Percentiles rank a stretch among this genome's conserved stretches.
Evolutionary conservation across 2,113 vertebrate species (phyloP).

Genomic region (Ceyx cyanopectus): DNA sequence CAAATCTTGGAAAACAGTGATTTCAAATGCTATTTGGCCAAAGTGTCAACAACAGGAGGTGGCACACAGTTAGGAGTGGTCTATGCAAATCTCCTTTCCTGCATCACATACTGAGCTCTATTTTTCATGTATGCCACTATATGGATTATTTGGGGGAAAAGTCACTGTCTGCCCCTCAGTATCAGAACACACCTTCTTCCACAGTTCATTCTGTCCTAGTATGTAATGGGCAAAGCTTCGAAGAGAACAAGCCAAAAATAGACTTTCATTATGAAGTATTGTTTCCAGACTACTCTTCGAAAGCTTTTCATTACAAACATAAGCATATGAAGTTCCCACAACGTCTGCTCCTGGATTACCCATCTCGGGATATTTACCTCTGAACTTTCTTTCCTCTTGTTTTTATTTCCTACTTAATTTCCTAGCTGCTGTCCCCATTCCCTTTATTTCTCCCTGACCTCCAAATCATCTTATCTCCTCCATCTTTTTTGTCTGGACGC

Average conservation of each 20-base stretch:
- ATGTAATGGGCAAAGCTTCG: neutral
- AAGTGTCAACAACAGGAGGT: neutral
- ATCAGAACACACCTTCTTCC: neutral
- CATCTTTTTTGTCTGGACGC: neutral
- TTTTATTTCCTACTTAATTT: slow-evolving; percentile 28
- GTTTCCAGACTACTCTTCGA: slow-evolving; percentile 7
- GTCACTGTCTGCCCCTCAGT: neutral
- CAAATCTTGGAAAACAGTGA: neutral
- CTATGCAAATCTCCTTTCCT: neutral
- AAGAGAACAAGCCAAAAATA: neutral
- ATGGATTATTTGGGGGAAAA: neutral
- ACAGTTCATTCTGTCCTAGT: neutral
- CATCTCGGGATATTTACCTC: neutral
- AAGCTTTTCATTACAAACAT: neutral
- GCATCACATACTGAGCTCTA: neutral
- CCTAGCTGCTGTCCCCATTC: neutral
- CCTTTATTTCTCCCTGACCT: neutral
- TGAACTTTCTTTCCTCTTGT: neutral
- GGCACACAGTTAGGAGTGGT: neutral
- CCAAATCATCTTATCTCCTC: neutral
- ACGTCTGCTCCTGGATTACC: neutral
- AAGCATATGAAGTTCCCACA: neutral
- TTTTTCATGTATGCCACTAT: neutral
- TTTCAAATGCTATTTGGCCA: neutral
- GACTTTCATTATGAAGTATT: neutral